phyloP scores from a whole-genome alignment of 2,888 invertebrate species.

The Epistrophella euchroma region DNA sequence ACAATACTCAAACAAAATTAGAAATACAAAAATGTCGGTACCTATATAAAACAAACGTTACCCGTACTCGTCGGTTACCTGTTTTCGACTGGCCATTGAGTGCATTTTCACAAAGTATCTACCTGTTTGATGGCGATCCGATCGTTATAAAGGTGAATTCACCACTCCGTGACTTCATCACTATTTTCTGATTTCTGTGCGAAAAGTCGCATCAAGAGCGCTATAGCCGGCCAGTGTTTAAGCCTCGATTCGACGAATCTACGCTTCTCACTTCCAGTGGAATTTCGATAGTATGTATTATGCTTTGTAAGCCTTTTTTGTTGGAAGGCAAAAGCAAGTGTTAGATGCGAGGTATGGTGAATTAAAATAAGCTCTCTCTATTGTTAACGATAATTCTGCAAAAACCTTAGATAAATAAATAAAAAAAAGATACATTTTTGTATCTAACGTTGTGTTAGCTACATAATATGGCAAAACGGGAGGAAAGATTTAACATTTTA shows the following conservation, averaged over 20 bases:
- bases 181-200: conserved; percentile 71
- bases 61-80: conserved; percentile 75
- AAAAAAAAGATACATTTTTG: conserved; percentile 51
- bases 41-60: conserved; percentile 61
- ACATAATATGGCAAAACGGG: conserved; percentile 32
- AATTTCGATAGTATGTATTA: conserved; percentile 7
- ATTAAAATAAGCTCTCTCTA: conserved; percentile 54
- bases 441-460: conserved; percentile 53
- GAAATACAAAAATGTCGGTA: conserved; percentile 53
- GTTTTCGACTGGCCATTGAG: conserved; percentile 70
- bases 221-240: conserved; percentile 15
- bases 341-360: conserved; percentile 44
- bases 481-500: conserved; percentile 21
- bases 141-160: conserved; percentile 57
- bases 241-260: not conserved
- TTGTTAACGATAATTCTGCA: conserved; percentile 47
- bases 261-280: conserved; percentile 33
- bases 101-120: conserved; percentile 67
- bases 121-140: conserved; percentile 54
- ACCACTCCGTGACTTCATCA: conserved; percentile 75
- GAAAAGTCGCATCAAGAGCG: conserved; percentile 49
- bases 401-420: conserved; percentile 19
- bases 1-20: conserved; percentile 33
- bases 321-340: conserved; percentile 37
- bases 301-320: conserved; percentile 12